Evolutionary conservation across 2,797 vertebrate species (phyloP).

Genomic region (Rousettus madagascariensis): DNA sequence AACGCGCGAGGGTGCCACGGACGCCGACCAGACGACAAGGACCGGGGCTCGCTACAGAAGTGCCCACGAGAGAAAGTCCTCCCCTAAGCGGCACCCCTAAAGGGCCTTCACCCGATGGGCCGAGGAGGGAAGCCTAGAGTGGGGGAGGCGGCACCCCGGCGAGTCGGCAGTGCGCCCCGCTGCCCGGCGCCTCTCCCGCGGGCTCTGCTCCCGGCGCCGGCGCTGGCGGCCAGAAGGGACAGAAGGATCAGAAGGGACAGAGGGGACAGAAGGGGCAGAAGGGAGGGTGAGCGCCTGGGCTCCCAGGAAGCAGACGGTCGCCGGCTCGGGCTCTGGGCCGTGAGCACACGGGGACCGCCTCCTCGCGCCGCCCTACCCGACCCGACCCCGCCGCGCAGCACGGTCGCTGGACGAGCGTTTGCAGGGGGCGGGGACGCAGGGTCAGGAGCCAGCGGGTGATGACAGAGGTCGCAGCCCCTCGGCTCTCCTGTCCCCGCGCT

Average conservation of each 20-base stretch:
- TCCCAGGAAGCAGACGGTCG: neutral
- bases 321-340: neutral
- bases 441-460: neutral
- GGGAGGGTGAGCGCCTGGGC: neutral
- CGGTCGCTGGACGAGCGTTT: too few relatives aligned
- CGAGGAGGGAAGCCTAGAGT: neutral
- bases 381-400: neutral
- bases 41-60: neutral
- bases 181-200: neutral
- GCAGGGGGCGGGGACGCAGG: neutral
- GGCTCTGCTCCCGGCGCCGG: neutral
- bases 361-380: neutral
- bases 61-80: fast-evolving
- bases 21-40: neutral
- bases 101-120: too few relatives aligned
- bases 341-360: neutral
- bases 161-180: too few relatives aligned
- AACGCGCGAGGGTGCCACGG: neutral
- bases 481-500: neutral
- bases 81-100: neutral
- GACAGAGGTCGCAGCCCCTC: neutral
- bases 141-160: too few relatives aligned
- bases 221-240: neutral
- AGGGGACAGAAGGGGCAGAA: neutral
- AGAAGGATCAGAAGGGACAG: neutral